phyloP scores from a whole-genome alignment of 1,140 invertebrate species.

The Stratiolaelaps scimitus region DNA sequence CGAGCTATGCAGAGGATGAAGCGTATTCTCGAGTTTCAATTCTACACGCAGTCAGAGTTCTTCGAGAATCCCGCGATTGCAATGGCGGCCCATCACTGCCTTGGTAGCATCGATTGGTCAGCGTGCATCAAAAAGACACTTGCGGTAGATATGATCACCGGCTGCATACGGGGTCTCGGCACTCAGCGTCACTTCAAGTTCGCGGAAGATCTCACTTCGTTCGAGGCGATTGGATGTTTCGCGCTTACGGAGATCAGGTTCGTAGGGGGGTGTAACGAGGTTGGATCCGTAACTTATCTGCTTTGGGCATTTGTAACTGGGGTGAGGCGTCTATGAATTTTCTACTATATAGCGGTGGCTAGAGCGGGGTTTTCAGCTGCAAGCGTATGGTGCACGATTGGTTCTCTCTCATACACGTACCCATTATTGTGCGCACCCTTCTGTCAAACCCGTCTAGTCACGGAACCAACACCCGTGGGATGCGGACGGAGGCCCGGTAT shows the following conservation, averaged over 20 bases:
- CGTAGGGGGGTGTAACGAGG: too few species aligned
- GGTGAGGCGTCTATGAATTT: too few species aligned
- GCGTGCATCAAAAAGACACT: slow-evolving; percentile 51
- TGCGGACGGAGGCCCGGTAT: slow-evolving; percentile 78
- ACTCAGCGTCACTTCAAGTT: slow-evolving; percentile 60
- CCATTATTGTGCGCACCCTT: too few species aligned
- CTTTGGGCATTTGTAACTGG: too few species aligned
- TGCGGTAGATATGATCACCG: slow-evolving; percentile 37
- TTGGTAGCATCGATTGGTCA: slow-evolving; percentile 57
- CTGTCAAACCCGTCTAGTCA: slow-evolving; percentile 48
- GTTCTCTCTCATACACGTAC: too few species aligned
- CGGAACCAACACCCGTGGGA: slow-evolving; percentile 79
- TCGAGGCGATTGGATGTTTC: slow-evolving; percentile 64
- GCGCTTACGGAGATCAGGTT: slow-evolving; percentile 67
- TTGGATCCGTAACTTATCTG: too few species aligned
- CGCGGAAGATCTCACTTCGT: slow-evolving; percentile 52
- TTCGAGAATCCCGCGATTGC: slow-evolving; percentile 42
- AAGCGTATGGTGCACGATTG: too few species aligned
- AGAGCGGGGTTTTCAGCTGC: too few species aligned
- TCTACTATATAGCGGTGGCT: too few species aligned
- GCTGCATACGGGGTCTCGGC: slow-evolving; percentile 53
- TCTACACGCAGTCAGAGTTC: slow-evolving; percentile 50
- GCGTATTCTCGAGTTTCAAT: slow-evolving; percentile 51
- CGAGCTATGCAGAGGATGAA: slow-evolving; percentile 51
- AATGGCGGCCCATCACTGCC: slow-evolving; percentile 40